Conservation (phyloP, 2,113 vertebrate genomes). For the Peromyscus leucopus region DNA sequence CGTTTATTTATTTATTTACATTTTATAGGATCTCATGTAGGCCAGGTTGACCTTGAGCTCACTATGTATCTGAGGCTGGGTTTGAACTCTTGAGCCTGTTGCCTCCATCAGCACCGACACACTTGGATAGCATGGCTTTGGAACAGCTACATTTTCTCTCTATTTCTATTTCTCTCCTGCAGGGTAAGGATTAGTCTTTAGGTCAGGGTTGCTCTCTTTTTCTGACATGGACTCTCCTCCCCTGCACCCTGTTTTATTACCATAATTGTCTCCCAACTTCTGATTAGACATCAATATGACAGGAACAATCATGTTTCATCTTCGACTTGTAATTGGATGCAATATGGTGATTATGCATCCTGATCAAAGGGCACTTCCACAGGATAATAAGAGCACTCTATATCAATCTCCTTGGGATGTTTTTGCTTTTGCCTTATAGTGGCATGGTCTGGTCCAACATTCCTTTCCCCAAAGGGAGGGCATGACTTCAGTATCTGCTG, state of each 20-base stretch:
- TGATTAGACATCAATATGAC: constrained; percentile 77
- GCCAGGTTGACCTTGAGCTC: neutral
- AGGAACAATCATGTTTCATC: constrained; percentile 75
- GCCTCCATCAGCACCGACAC: neutral
- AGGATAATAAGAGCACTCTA: constrained; percentile 65
- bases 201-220: constrained; percentile 57
- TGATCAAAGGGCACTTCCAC: constrained; percentile 75
- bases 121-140: neutral
- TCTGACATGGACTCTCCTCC: neutral
- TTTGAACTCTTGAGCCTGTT: neutral
- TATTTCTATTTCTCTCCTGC: neutral
- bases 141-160: neutral
- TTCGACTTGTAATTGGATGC: constrained; percentile 79
- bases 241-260: constrained; percentile 35
- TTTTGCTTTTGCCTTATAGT: constrained; percentile 72
- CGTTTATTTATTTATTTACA: neutral
- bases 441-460: constrained; percentile 17
- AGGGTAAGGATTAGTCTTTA: constrained; percentile 13
- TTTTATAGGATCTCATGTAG: neutral
- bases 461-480: neutral
- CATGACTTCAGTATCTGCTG: constrained; percentile 48
- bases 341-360: constrained; percentile 69
- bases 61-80: neutral
- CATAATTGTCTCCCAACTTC: constrained; percentile 68
- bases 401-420: constrained; percentile 61